phyloP scores from a whole-genome alignment of 2,888 invertebrate species.

The Flexamia atlantica region DNA sequence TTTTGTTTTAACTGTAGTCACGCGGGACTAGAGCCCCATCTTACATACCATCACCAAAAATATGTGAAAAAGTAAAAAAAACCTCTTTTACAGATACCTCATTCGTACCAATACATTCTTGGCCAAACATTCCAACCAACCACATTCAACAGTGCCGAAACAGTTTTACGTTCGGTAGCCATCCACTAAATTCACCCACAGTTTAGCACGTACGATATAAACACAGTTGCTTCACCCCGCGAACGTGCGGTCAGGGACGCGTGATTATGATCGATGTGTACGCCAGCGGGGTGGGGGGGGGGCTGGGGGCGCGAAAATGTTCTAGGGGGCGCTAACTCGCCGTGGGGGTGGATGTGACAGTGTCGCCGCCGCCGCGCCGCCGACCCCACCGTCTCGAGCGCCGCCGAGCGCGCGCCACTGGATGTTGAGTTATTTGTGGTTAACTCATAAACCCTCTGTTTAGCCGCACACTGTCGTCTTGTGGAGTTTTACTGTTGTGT shows the following conservation, averaged over 20 bases:
- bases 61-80: too few species aligned
- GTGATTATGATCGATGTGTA: constrained; percentile 36
- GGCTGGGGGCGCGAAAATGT: background rate
- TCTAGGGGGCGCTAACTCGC: background rate
- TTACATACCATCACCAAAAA: too few species aligned
- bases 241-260: constrained; percentile 14
- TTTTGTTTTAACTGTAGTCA: too few species aligned
- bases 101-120: too few species aligned
- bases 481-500: background rate
- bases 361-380: constrained; percentile 1
- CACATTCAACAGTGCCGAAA: too few species aligned
- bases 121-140: too few species aligned
- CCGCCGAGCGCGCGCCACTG: background rate
- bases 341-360: background rate
- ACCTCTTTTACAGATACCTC: too few species aligned
- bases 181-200: background rate
- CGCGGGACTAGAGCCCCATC: too few species aligned
- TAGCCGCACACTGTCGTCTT: background rate
- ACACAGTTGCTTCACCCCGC: background rate
- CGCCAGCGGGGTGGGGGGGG: background rate
- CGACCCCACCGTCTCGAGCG: background rate
- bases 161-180: too few species aligned
- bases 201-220: constrained; percentile 10
- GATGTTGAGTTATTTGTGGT: background rate
- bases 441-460: background rate